These are phyloP conservation scores for Monodelphis domestica DNA, from an alignment of 2,797 vertebrate genomes.

Conservation along the genomic window DNA sequence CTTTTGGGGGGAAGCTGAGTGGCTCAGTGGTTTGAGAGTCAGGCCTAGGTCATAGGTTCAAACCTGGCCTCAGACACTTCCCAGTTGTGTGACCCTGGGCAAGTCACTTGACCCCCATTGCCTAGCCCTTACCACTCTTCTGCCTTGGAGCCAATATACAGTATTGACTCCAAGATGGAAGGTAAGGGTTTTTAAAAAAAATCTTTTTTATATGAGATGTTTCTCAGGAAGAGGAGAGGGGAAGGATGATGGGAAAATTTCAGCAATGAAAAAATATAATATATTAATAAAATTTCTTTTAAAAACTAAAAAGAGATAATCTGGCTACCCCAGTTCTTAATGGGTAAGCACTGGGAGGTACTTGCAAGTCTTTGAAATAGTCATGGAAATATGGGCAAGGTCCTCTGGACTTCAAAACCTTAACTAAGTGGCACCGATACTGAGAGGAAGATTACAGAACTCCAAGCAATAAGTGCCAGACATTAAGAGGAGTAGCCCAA, in stretches of 20 bases:
- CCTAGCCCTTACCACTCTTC: too few species aligned
- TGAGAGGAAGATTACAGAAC: neutral
- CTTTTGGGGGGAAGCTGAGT: too few species aligned
- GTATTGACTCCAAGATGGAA: too few species aligned
- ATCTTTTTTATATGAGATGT: neutral
- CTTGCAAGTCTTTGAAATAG: neutral
- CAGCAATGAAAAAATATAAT: neutral
- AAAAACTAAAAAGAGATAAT: neutral
- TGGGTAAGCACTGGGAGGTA: neutral
- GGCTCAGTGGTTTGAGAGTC: too few species aligned
- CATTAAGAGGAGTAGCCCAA: neutral
- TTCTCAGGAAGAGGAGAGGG: neutral
- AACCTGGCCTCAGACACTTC: too few species aligned
- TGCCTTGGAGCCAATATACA: too few species aligned
- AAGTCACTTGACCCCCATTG: too few species aligned
- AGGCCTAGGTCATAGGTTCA: too few species aligned
- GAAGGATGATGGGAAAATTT: constrained; percentile 1
- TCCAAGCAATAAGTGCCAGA: neutral
- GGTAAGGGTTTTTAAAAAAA: too few species aligned
- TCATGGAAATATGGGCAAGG: neutral
- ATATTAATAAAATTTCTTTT: neutral
- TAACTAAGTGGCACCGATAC: neutral
- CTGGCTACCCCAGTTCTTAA: neutral
- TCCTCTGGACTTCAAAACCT: neutral
- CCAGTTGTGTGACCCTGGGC: too few species aligned